Evolutionary conservation across 2,113 vertebrate species (phyloP).

Genomic region (Bolborhynchus lineola): DNA sequence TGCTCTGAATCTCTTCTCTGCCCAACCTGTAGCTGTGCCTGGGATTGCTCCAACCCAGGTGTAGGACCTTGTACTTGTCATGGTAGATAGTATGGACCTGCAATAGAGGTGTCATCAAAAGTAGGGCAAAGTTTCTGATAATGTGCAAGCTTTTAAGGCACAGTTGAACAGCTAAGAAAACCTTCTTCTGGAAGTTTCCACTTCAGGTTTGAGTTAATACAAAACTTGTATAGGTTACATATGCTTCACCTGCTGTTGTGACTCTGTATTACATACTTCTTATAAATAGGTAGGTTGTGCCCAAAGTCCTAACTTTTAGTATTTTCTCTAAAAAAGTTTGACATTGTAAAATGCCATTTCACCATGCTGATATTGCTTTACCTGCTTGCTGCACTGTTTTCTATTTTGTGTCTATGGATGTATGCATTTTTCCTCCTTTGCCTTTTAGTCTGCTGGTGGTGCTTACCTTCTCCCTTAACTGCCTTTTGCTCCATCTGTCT

Average conservation of each 20-base stretch:
- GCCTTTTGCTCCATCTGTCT: neutral
- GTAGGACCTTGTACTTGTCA: no score
- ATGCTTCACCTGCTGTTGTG: neutral
- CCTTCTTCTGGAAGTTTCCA: neutral
- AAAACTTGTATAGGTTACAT: rapidly evolving
- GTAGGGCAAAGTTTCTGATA: neutral
- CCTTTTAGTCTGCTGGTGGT: neutral
- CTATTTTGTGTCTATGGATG: neutral
- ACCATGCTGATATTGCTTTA: neutral
- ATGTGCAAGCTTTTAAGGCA: neutral
- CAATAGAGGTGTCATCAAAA: neutral
- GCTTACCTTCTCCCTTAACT: neutral
- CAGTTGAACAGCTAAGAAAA: neutral
- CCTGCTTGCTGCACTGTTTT: neutral
- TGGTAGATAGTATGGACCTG: neutral
- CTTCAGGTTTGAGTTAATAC: neutral
- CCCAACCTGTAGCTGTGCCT: no score
- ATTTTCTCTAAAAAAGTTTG: neutral
- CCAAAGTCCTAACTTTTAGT: neutral
- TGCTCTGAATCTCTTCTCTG: no score
- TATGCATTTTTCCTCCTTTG: rapidly evolving
- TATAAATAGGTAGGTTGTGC: neutral
- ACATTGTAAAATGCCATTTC: neutral
- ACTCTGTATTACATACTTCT: neutral
- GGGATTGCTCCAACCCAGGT: no score